Evolutionary conservation across 2,113 vertebrate genomes (phyloP).

Genomic region (Tichodroma muraria): DNA sequence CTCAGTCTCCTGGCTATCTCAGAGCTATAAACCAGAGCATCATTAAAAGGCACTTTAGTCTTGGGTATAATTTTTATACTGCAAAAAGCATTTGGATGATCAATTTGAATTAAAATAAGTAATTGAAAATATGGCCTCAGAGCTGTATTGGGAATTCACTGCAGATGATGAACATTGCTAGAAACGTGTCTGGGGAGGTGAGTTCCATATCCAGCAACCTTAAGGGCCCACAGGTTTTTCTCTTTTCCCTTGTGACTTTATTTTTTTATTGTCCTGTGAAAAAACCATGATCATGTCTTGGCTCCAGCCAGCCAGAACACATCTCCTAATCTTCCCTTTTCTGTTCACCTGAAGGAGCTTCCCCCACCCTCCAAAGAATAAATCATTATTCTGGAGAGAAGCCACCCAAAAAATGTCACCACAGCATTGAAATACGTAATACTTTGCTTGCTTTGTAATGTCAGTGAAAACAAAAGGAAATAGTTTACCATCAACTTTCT

Average conservation of each 20-base stretch:
- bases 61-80: slow-evolving; percentile 26
- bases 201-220: not conserved
- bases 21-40: not conserved
- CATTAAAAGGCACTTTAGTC: slow-evolving; percentile 25
- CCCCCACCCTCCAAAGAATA: not conserved
- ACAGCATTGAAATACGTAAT: not conserved
- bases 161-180: not conserved
- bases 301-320: not conserved
- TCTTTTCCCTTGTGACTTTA: not conserved
- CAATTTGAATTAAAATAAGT: slow-evolving; percentile 27
- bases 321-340: not conserved
- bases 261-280: not conserved
- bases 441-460: not conserved
- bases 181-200: not conserved
- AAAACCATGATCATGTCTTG: not conserved
- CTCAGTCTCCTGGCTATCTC: not conserved
- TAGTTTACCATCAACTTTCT: not conserved
- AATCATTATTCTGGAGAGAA: not conserved
- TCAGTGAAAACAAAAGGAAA: not conserved
- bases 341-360: not conserved
- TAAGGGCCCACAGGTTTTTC: not conserved
- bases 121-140: not conserved
- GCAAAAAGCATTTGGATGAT: not conserved
- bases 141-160: not conserved
- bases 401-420: not conserved